These are phyloP conservation scores for Varecia variegata DNA, from an alignment of 2,797 vertebrate species.

Conservation along the genomic window DNA sequence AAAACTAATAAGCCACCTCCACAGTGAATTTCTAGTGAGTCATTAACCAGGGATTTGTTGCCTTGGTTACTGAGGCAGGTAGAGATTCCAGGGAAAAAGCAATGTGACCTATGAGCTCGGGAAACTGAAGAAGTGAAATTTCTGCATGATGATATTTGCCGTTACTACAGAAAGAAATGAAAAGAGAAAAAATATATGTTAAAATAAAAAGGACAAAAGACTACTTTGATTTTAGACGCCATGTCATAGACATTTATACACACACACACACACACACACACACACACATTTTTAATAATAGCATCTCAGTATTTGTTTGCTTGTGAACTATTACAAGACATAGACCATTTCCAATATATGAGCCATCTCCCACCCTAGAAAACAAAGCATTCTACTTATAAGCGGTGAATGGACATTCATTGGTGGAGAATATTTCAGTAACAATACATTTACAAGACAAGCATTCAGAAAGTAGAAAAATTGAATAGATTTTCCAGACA, in stretches of 20 bases:
- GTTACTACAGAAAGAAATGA: slow-evolving; percentile 37
- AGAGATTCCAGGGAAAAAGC: slow-evolving; percentile 68
- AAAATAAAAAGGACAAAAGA: slow-evolving; percentile 27
- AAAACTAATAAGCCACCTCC: slow-evolving; percentile 78
- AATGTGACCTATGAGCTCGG: slow-evolving; percentile 67
- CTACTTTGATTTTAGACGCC: slow-evolving; percentile 1
- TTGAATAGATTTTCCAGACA: slow-evolving; percentile 2
- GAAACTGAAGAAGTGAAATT: slow-evolving; percentile 68
- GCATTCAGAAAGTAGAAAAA: slow-evolving; percentile 20
- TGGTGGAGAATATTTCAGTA: neutral
- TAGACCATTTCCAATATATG: neutral
- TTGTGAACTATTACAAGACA: slow-evolving; percentile 25
- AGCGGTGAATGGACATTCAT: neutral
- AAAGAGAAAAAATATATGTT: slow-evolving; percentile 19
- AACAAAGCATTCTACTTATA: slow-evolving; percentile 5
- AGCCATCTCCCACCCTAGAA: neutral
- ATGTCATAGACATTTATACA: neutral
- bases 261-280: neutral
- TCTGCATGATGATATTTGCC: slow-evolving; percentile 37
- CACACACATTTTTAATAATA: neutral
- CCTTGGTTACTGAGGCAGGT: slow-evolving; percentile 80
- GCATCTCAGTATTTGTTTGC: neutral
- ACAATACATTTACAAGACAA: neutral
- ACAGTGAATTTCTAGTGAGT: slow-evolving; percentile 78
- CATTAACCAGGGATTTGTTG: slow-evolving; percentile 82